Evolutionary conservation across 92 coral and sea anemone genomes (phyloP).

Genomic region (Epizoanthus rinbou): DNA sequence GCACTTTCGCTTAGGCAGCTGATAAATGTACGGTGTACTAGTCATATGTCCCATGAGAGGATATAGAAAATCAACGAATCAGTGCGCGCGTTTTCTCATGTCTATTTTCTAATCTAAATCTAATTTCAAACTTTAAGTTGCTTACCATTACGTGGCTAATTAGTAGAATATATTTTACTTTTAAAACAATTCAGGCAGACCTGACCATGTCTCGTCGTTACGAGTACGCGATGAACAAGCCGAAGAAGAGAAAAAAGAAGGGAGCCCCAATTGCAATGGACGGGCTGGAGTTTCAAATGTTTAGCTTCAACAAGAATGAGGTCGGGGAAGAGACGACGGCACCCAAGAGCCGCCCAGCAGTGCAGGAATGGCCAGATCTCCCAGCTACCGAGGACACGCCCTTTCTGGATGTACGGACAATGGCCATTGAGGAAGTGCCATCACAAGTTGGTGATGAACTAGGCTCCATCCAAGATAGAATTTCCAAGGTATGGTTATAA

Average conservation of each 20-base stretch:
- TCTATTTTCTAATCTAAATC: too few species aligned
- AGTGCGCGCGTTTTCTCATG: too few species aligned
- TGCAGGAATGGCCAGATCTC: slow-evolving; percentile 57
- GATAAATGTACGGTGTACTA: too few species aligned
- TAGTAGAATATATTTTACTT: background rate
- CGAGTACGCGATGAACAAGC: slow-evolving; percentile 72
- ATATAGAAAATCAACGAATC: too few species aligned
- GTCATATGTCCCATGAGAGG: too few species aligned
- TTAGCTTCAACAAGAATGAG: slow-evolving; percentile 31
- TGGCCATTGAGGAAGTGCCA: slow-evolving; percentile 58
- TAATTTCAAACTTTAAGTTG: too few species aligned
- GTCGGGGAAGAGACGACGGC: slow-evolving; percentile 32
- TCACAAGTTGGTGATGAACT: slow-evolving; percentile 69
- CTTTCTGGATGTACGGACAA: slow-evolving; percentile 61
- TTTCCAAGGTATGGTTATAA: slow-evolving; percentile 58
- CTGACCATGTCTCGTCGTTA: slow-evolving; percentile 70
- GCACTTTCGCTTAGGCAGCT: too few species aligned
- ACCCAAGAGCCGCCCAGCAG: background rate
- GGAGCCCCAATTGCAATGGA: slow-evolving; percentile 23
- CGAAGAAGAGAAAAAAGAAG: slow-evolving; percentile 39
- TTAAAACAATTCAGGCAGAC: too few species aligned
- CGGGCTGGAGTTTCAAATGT: slow-evolving; percentile 44
- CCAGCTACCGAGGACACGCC: slow-evolving; percentile 17
- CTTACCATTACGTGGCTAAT: background rate
- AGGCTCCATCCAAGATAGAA: slow-evolving; percentile 78